Percentiles rank a stretch among this genome's conserved stretches.
These are phyloP conservation scores for Prochilodus magdalenae DNA, from an alignment of 2,113 vertebrate species.

Conservation along the genomic window DNA sequence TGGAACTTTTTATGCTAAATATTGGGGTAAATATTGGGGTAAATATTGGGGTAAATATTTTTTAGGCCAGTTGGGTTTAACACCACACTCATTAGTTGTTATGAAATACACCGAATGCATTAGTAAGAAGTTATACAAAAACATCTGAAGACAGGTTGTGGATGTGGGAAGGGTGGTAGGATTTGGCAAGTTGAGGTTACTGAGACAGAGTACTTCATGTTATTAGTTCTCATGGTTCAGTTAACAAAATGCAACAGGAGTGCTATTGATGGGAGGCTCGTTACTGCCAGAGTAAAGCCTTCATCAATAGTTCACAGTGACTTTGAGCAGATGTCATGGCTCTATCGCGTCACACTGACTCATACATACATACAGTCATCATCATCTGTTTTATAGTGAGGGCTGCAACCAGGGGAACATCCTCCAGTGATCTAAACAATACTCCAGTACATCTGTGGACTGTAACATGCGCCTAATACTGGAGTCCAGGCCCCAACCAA, in stretches of 20 bases:
- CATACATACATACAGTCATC: slow-evolving; percentile 34
- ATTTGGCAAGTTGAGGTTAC: slow-evolving; percentile 70
- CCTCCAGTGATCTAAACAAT: slow-evolving; percentile 9
- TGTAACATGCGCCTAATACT: slow-evolving; percentile 5
- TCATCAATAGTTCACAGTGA: slow-evolving; percentile 60
- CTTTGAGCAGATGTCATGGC: slow-evolving; percentile 56
- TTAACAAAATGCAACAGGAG: slow-evolving; percentile 60
- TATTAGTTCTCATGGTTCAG: slow-evolving; percentile 59
- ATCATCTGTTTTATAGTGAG: slow-evolving; percentile 41
- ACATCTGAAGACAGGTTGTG: slow-evolving; percentile 67
- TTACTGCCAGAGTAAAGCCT: slow-evolving; percentile 47
- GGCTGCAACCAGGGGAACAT: not conserved
- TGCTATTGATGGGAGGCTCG: slow-evolving; percentile 62
- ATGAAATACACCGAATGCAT: slow-evolving; percentile 46
- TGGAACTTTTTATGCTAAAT: slow-evolving; percentile 7
- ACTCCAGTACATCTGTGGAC: not conserved
- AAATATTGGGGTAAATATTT: not conserved
- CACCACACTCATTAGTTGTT: slow-evolving; percentile 40
- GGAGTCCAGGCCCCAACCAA: not conserved
- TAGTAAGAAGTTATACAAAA: slow-evolving; percentile 61
- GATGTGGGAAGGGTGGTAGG: slow-evolving; percentile 58
- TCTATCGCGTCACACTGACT: slow-evolving; percentile 44
- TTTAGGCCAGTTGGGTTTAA: slow-evolving; percentile 21
- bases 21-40: not conserved
- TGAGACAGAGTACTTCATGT: slow-evolving; percentile 69